phyloP scores from a whole-genome alignment of 2,113 vertebrate species.

The Notarius quadriscutis region DNA sequence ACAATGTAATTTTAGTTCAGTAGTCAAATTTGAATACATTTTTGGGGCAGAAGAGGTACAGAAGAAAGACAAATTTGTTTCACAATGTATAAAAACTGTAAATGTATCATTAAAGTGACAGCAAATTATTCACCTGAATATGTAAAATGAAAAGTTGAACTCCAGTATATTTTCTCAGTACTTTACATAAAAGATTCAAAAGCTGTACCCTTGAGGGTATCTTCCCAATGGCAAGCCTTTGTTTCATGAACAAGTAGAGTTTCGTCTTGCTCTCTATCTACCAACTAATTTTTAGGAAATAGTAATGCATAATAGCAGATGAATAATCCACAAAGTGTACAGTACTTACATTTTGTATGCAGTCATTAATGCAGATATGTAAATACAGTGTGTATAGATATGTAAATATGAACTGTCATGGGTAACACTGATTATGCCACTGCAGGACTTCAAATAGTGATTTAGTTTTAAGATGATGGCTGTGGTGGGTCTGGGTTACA shows the following conservation, averaged over 20 bases:
- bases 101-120: not conserved
- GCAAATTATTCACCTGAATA: not conserved
- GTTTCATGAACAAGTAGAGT: too few species aligned
- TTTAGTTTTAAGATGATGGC: not conserved
- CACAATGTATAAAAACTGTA: not conserved
- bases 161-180: not conserved
- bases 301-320: not conserved
- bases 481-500: not conserved
- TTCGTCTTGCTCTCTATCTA: not conserved
- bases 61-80: too few species aligned
- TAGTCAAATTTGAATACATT: not conserved
- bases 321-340: not conserved
- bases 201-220: not conserved
- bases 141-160: not conserved
- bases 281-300: not conserved
- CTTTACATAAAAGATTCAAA: slow-evolving; percentile 5
- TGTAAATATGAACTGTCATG: not conserved
- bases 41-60: too few species aligned
- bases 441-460: not conserved
- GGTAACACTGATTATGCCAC: not conserved
- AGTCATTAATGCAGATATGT: slow-evolving; percentile 10
- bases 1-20: not conserved
- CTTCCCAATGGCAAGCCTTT: not conserved
- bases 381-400: slow-evolving; percentile 9
- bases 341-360: not conserved